A percentile compares a stretch with the other conserved stretches of the same genome.
These are phyloP conservation scores for Sweltsa coloradensis DNA, from an alignment of 1,140 invertebrate species.

Conservation along the genomic window DNA sequence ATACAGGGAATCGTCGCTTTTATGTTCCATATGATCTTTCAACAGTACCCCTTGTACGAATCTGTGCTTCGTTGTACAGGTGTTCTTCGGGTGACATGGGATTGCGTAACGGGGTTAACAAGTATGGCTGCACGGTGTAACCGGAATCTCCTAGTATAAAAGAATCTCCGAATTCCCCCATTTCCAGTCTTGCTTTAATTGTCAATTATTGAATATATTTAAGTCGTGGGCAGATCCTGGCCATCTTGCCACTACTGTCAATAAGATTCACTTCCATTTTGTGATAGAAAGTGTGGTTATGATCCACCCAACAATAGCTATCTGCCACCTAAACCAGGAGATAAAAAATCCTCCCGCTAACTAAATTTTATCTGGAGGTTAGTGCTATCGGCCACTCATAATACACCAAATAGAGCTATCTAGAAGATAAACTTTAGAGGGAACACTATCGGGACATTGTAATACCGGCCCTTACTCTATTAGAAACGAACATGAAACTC, in stretches of 20 bases:
- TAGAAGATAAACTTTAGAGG: no score
- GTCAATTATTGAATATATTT: conserved; percentile 24
- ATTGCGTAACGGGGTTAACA: conserved; percentile 12
- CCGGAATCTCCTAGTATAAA: conserved; percentile 24
- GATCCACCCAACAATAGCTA: no score
- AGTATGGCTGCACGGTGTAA: conserved; percentile 6
- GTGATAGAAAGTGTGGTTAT: no score
- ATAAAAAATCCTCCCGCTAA: no score
- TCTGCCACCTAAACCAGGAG: no score
- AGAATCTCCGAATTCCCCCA: conserved; percentile 17
- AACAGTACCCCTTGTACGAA: conserved; percentile 27
- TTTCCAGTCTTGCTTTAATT: conserved; percentile 13
- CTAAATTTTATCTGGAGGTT: no score
- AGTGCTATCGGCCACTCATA: no score
- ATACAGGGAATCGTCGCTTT: conserved; percentile 28
- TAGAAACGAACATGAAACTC: no score
- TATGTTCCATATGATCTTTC: conserved; percentile 27
- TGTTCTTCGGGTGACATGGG: conserved; percentile 6
- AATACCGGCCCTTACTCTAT: no score
- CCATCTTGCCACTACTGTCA: conserved; percentile 29
- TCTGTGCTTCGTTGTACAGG: conserved; percentile 19
- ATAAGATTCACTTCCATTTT: no score
- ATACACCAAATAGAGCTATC: no score
- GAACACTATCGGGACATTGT: no score
- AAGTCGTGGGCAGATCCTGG: conserved; percentile 26